Conservation (phyloP, 2,797 vertebrate genomes). For the Champsocephalus gunnari region DNA sequence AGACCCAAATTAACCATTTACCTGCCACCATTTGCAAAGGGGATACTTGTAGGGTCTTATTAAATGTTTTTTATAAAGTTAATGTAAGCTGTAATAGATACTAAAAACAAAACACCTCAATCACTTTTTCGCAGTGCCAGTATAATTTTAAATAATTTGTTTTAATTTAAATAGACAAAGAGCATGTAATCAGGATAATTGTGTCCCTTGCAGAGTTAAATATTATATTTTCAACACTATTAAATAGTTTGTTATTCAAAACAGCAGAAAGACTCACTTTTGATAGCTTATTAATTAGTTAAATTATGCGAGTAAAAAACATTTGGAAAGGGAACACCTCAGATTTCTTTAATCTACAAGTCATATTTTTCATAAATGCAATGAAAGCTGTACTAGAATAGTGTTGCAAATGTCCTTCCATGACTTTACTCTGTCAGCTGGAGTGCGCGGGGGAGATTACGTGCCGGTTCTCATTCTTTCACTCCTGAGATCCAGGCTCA, state of each 20-base stretch:
- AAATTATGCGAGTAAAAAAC: not conserved
- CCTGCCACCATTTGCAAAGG: too few relatives aligned
- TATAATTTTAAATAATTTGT: not conserved
- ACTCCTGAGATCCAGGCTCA: conserved; percentile 42
- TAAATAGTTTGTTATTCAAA: not conserved
- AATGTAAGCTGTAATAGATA: too few relatives aligned
- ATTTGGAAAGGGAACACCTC: not conserved
- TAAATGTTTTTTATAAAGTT: too few relatives aligned
- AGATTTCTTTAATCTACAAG: too few relatives aligned
- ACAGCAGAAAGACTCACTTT: not conserved
- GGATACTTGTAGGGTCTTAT: too few relatives aligned
- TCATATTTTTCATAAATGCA: not conserved
- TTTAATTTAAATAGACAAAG: not conserved
- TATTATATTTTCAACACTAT: not conserved
- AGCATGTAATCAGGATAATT: not conserved
- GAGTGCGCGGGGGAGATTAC: conserved; percentile 27
- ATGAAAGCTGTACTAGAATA: conserved; percentile 5
- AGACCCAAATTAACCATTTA: too few relatives aligned
- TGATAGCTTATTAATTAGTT: not conserved
- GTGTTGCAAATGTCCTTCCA: not conserved
- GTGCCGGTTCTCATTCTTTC: conserved; percentile 32
- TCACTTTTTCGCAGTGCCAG: not conserved
- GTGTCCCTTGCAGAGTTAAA: not conserved
- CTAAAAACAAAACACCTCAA: too few relatives aligned
- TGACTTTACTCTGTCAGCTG: conserved; percentile 32